Evolutionary conservation across 2,888 invertebrate genomes (phyloP).

Genomic region (Ernsta delagoae): DNA sequence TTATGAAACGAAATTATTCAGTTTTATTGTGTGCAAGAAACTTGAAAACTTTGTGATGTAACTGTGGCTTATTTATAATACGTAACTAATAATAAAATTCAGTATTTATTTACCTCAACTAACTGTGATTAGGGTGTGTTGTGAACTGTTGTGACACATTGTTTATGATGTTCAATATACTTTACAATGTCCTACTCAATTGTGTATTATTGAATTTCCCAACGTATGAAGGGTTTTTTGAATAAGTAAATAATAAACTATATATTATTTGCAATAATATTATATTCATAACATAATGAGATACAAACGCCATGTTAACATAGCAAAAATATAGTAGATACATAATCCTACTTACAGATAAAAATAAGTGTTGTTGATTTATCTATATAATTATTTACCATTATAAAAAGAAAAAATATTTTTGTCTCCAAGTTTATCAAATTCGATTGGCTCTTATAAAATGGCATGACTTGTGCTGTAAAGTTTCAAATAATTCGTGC

Average conservation of each 20-base stretch:
- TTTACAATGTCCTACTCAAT: constrained; percentile 41
- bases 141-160: constrained; percentile 46
- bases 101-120: constrained; percentile 81
- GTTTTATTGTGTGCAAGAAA: neutral
- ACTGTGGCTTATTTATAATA: constrained; percentile 23
- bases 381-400: no score
- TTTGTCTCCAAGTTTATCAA: no score
- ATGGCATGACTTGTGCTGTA: no score
- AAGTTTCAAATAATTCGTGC: no score
- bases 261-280: constrained; percentile 1
- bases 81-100: constrained; percentile 44
- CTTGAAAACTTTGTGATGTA: constrained; percentile 24
- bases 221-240: no score
- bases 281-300: constrained; percentile 7
- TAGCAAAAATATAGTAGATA: neutral
- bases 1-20: neutral
- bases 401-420: no score
- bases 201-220: neutral
- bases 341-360: no score
- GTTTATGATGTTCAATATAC: constrained; percentile 38
- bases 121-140: constrained; percentile 76
- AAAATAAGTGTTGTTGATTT: no score
- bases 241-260: no score
- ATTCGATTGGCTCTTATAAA: no score
- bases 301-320: constrained; percentile 2